Base-by-base conservation (phyloP, 2,113 vertebrate genomes). In the Oreocharis arfaki region DNA sequence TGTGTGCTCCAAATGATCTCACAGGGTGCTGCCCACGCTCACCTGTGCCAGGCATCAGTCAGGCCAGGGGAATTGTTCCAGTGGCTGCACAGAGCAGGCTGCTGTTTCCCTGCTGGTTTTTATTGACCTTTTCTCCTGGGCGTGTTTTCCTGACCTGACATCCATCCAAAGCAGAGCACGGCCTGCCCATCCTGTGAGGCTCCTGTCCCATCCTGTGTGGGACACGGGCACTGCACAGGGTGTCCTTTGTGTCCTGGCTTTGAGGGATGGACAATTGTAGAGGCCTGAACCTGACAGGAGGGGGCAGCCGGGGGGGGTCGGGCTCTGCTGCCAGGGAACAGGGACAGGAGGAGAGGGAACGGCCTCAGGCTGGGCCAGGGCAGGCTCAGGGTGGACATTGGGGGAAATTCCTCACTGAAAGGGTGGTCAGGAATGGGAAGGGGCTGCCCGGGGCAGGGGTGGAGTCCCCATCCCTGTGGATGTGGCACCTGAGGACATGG, bases 221-320 rank as follows among this genome's bases (percentile, higher is more conserved):
- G 22, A 4, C 1, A 1, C 4, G 22, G 68, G 24, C 4, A 4
- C 84, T 52, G 0, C 28, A 7, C 7, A 2, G 6, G 2, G 10
- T n/a, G 39, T 52, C 50, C 63, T 60, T 55, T 1, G 0, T 27
- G 1, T 7, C 2, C 2, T 32, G 82, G 15, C 4, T 12, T 24
- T 10, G 30, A 53, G 39, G 80, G 59, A 8, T 30, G 77, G 44
- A 39, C 42, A 41, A 1, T 18, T n/a, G 10, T 6, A 6, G 4
- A 1, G 5, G 47, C 46, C 56, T 30, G 37, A 39, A 24, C n/a
- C 39, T n/a, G 39, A 6, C 33, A 60, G 74, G 55, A 78, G 53
- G 37, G 61, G 5, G 5, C 44, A 76, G 71, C 11, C 4, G 0
- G 26, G 22, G 35, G 7, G 20, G 39, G 10, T 52, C 3, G 0